Percentiles rank a stretch among this genome's conserved stretches.
phyloP scores from a whole-genome alignment of 1,140 invertebrate genomes.

The Popillia japonica region DNA sequence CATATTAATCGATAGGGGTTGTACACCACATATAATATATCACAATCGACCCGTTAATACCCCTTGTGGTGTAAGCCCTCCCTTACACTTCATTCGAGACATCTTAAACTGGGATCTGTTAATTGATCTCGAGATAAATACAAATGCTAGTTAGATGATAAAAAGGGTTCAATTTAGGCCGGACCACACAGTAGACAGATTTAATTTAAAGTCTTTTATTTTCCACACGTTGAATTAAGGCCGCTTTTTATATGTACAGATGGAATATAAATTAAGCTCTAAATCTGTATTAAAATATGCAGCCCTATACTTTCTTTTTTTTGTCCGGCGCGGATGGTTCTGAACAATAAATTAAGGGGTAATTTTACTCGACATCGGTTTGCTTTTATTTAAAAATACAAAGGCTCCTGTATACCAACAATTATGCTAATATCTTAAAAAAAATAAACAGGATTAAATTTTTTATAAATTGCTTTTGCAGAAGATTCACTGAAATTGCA shows the following conservation, averaged over 20 bases:
- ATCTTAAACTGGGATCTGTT: background rate
- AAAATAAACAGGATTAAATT: no score
- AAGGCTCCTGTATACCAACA: no score
- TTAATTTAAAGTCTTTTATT: constrained; percentile 34
- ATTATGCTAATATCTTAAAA: no score
- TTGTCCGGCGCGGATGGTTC: background rate
- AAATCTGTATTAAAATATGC: constrained; percentile 6
- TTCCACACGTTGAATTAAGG: constrained; percentile 12
- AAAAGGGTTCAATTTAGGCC: constrained; percentile 24
- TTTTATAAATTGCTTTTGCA: no score
- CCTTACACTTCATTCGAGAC: background rate
- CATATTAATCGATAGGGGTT: background rate
- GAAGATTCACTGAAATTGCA: background rate
- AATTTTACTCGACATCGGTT: background rate
- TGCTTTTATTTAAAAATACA: background rate
- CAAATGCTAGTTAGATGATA: constrained; percentile 32
- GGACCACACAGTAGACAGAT: constrained; percentile 34
- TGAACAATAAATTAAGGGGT: background rate
- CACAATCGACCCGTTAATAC: background rate
- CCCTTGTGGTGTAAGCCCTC: background rate
- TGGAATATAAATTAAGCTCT: constrained; percentile 23
- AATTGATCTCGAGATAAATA: constrained; percentile 36
- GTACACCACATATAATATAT: background rate
- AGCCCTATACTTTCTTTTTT: background rate
- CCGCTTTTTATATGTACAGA: background rate